These are phyloP conservation scores for Agriotes lineatus DNA, from an alignment of 2,888 invertebrate genomes.

Conservation along the genomic window DNA sequence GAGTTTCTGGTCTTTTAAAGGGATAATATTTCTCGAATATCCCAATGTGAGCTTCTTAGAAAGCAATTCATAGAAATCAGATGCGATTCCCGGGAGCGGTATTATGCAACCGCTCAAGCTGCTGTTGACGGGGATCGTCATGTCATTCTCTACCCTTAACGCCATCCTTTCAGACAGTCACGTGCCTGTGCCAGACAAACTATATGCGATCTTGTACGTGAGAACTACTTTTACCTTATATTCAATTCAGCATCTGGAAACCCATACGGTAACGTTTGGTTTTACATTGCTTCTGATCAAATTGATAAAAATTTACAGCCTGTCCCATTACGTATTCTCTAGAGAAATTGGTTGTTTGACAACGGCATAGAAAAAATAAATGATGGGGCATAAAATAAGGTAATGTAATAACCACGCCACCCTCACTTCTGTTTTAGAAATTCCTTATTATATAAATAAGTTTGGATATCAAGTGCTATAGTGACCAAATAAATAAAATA, in stretches of 20 bases:
- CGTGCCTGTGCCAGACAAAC: slow-evolving; percentile 45
- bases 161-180: slow-evolving; percentile 46
- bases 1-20: slow-evolving; percentile 17
- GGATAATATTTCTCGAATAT: slow-evolving; percentile 20
- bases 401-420: too few species aligned
- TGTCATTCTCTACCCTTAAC: slow-evolving; percentile 48
- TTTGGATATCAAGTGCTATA: too few species aligned
- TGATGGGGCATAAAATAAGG: not conserved
- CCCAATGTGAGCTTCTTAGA: slow-evolving; percentile 37
- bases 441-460: too few species aligned
- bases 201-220: slow-evolving; percentile 36
- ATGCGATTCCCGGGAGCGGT: slow-evolving; percentile 49
- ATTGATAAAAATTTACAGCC: slow-evolving; percentile 7
- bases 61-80: slow-evolving; percentile 57
- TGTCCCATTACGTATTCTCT: not conserved
- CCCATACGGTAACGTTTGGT: not conserved
- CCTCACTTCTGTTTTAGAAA: too few species aligned
- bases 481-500: too few species aligned
- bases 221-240: slow-evolving; percentile 38
- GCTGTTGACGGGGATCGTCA: slow-evolving; percentile 52
- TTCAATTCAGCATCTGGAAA: slow-evolving; percentile 17
- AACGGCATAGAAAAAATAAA: not conserved
- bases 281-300: slow-evolving; percentile 8
- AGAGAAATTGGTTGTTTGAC: not conserved
- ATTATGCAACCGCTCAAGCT: slow-evolving; percentile 50